Evolutionary conservation across 2,113 vertebrate genomes (phyloP).

Genomic region (Phoenicopterus ruber): DNA sequence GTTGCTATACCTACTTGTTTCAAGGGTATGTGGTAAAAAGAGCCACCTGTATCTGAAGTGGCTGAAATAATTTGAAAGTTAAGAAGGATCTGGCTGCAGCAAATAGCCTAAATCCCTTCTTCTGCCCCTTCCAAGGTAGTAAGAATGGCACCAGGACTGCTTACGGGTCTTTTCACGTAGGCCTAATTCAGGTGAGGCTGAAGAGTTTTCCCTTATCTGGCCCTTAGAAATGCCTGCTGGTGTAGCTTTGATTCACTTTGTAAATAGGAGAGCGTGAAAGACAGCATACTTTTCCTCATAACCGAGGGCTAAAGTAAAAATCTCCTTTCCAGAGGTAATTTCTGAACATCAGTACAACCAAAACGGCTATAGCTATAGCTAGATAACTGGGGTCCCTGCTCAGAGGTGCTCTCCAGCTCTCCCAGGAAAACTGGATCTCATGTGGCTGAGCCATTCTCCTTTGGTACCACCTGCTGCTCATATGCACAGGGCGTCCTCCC

Average conservation of each 20-base stretch:
- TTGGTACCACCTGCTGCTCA: background rate
- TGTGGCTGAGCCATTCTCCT: background rate
- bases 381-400: background rate
- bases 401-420: background rate
- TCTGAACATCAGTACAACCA: background rate
- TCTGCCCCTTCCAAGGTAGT: background rate
- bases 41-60: background rate
- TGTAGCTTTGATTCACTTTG: background rate
- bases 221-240: background rate
- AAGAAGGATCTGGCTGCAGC: background rate
- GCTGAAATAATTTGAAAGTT: background rate
- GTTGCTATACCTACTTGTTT: background rate
- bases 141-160: background rate
- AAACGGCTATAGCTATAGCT: background rate
- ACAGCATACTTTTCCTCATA: background rate
- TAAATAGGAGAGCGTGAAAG: background rate
- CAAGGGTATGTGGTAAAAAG: background rate
- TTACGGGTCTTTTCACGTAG: background rate
- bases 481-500: background rate
- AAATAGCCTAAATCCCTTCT: background rate
- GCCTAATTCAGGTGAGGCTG: background rate
- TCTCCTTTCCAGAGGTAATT: background rate
- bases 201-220: background rate
- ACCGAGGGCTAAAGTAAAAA: background rate
- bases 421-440: background rate